Conservation (phyloP, 2,797 vertebrate genomes). For the Carduelis carduelis region DNA sequence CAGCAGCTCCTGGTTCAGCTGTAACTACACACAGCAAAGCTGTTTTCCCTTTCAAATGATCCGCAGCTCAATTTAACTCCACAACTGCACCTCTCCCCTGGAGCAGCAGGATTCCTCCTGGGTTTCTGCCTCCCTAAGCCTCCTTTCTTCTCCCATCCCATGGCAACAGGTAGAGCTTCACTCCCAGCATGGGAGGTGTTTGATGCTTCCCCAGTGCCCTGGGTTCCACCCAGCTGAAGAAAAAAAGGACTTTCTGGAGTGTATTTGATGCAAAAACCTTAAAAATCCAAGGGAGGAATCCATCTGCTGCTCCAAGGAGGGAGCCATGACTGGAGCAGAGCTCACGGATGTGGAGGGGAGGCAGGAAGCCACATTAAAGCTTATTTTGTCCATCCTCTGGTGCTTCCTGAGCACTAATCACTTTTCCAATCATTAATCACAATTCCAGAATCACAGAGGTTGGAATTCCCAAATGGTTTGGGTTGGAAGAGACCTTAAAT, state of each 20-base stretch:
- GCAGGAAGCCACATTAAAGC: rapidly evolving
- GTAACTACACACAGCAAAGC: conserved; percentile 63
- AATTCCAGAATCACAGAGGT: no score
- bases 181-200: not conserved
- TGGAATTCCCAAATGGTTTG: not conserved
- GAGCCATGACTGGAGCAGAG: rapidly evolving
- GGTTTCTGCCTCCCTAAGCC: not conserved
- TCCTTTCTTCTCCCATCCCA: not conserved
- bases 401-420: not conserved
- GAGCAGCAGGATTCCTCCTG: not conserved
- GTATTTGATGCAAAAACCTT: not conserved
- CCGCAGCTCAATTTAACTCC: conserved; percentile 19
- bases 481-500: not conserved
- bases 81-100: not conserved
- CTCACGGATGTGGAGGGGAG: not conserved
- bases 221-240: not conserved
- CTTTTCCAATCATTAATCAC: not conserved
- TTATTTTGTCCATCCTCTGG: not conserved
- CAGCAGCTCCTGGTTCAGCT: conserved; percentile 42
- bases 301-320: not conserved
- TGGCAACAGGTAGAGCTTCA: not conserved
- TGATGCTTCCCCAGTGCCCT: not conserved
- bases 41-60: conserved; percentile 57
- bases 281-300: not conserved
- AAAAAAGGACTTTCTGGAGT: not conserved